Base-by-base conservation (phyloP, 2,113 vertebrate species). In the Calidris pygmaea region DNA sequence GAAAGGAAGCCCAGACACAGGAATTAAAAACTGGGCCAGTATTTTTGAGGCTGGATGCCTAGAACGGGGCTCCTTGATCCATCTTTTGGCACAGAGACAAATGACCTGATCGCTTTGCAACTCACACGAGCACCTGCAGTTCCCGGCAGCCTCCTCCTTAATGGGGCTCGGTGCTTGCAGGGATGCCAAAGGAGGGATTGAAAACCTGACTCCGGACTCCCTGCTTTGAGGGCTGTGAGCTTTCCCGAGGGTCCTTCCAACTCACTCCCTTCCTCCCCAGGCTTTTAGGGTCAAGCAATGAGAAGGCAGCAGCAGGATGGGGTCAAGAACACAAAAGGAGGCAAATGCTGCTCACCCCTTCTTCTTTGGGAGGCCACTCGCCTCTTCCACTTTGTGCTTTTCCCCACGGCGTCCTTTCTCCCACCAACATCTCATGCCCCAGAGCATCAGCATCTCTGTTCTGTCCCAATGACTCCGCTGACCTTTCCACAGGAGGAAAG, bases 151-250 rank as follows among this genome's bases (percentile, higher is more conserved):
- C 27, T 21, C 41, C 47, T 53, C 26, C 82, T 39, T 14, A 17
- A 66, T 18, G 0, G 1, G 12, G 32, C 8, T 8, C 14, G 0
- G 2, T 0, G 0, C 4, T 77, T 39, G 6, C n/a, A 9, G 48
- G 56, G 77, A 41, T 20, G 15, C 71, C 82, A 43, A 58, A 59
- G 53, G 34, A 67, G 12, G 53, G 41, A 12, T 3, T 45, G 73
- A 59, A 90, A 93, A 41, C 29, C 27, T 3, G 3, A 6, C 19
- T 14, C 59, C 3, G 4, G 30, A 29, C 43, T 66, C 73, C 29
- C 26, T 52, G 30, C 55, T 78, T n/a, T 2, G 55, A 60, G 27
- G 12, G 7, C 14, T 65, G 8, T 3, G 62, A 58, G 45, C 30
- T 39, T 81, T 59, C 84, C 79, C 2, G 9, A 52, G 10, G 48